Conservation (phyloP, 2,797 vertebrate species). For the Sylvilagus floridanus region DNA sequence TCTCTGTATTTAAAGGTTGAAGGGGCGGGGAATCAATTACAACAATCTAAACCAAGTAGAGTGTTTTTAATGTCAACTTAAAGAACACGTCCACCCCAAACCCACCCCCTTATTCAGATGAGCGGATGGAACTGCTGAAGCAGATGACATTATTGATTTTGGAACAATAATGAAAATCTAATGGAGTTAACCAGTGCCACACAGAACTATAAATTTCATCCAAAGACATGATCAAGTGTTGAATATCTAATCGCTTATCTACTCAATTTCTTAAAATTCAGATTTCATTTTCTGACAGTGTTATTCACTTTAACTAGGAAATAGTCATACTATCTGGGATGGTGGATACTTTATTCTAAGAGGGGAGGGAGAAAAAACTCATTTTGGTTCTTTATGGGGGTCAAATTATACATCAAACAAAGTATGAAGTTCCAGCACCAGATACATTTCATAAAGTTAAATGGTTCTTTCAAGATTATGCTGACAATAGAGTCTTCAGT, state of each 20-base stretch:
- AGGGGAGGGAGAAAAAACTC: constrained; percentile 57
- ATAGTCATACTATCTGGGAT: constrained; percentile 53
- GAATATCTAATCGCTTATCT: constrained; percentile 70
- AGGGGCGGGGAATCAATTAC: neutral
- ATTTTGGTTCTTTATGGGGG: constrained; percentile 75
- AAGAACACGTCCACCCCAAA: constrained; percentile 39
- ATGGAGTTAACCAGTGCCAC: constrained; percentile 78
- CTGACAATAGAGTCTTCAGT: constrained; percentile 59
- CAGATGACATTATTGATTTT: constrained; percentile 64
- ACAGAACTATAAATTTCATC: constrained; percentile 81
- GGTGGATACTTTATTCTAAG: constrained; percentile 57
- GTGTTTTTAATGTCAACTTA: constrained; percentile 59
- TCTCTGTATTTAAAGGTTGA: constrained; percentile 28
- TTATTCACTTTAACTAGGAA: constrained; percentile 72
- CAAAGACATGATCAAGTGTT: constrained; percentile 76
- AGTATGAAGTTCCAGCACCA: constrained; percentile 63
- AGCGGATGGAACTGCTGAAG: constrained; percentile 65
- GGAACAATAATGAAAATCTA: constrained; percentile 84
- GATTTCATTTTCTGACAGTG: constrained; percentile 74
- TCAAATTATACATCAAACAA: constrained; percentile 76
- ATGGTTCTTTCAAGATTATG: constrained; percentile 70
- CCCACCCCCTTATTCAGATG: constrained; percentile 50
- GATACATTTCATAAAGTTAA: constrained; percentile 77
- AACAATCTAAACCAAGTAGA: neutral
- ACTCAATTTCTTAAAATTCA: constrained; percentile 77